Conservation (phyloP, 1,140 invertebrate genomes). For the Agrypnia vestita region DNA sequence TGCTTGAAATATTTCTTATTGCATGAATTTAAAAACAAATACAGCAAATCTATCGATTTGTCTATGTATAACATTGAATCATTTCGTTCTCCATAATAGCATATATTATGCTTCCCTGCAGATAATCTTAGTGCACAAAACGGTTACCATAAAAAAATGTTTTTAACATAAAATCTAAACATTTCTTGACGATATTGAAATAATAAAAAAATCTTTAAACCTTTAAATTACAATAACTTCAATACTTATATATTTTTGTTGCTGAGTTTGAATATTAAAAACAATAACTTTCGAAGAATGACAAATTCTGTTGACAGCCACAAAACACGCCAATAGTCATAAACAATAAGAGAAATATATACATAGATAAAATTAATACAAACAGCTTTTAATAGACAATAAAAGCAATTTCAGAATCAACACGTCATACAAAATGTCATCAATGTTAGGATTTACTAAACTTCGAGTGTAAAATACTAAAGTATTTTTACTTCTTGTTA, state of each 20-base stretch:
- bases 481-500: no score
- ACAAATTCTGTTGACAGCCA: conserved; percentile 13
- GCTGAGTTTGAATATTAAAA: not conserved
- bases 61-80: no score
- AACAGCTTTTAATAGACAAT: no score
- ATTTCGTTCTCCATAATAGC: not conserved
- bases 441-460: no score
- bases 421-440: no score
- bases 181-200: not conserved
- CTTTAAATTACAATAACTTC: not conserved
- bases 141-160: not conserved
- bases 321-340: conserved; percentile 28
- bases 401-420: no score
- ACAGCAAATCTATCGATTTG: no score
- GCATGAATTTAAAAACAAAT: no score
- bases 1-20: not conserved
- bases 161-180: not conserved
- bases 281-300: conserved; percentile 1
- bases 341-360: not conserved
- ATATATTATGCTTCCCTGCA: not conserved
- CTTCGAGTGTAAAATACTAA: no score
- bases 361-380: no score
- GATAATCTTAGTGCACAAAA: not conserved
- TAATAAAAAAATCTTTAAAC: not conserved
- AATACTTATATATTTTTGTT: not conserved